phyloP scores from a whole-genome alignment of 2,888 invertebrate genomes.

The Agonopterix heracliana region DNA sequence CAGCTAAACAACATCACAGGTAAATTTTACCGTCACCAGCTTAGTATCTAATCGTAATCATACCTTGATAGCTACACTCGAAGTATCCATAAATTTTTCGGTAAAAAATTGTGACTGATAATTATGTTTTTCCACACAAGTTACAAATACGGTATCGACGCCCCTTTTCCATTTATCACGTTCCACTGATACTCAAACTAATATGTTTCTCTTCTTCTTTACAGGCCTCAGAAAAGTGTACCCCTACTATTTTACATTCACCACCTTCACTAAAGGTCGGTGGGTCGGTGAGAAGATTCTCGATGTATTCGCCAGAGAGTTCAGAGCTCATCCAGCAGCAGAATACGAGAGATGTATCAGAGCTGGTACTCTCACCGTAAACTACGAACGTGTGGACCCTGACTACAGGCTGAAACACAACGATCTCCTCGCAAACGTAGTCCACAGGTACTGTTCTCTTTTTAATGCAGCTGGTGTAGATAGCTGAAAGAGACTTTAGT shows the following conservation, averaged over 20 bases:
- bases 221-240: conserved; percentile 95
- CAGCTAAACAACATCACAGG: too few relatives aligned
- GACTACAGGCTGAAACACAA: conserved; percentile 95
- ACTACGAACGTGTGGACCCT: conserved; percentile 92
- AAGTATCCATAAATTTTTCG: too few relatives aligned
- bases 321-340: conserved; percentile 94
- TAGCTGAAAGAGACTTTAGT: conserved; percentile 1
- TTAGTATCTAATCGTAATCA: too few relatives aligned
- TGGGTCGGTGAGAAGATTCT: conserved; percentile 96
- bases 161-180: too few relatives aligned
- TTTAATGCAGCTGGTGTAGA: conserved; percentile 5
- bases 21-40: too few relatives aligned
- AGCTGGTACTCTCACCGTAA: conserved; percentile 93
- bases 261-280: conserved; percentile 96
- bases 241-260: conserved; percentile 97
- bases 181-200: too few relatives aligned
- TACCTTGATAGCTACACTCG: too few relatives aligned
- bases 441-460: conserved; percentile 85
- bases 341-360: conserved; percentile 94
- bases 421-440: conserved; percentile 93
- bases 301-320: conserved; percentile 95
- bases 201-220: conserved; percentile 12
- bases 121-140: too few relatives aligned
- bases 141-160: too few relatives aligned
- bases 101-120: too few relatives aligned